Evolutionary conservation across 2,888 invertebrate genomes (phyloP).

Genomic region (Cerastis rubricosa): DNA sequence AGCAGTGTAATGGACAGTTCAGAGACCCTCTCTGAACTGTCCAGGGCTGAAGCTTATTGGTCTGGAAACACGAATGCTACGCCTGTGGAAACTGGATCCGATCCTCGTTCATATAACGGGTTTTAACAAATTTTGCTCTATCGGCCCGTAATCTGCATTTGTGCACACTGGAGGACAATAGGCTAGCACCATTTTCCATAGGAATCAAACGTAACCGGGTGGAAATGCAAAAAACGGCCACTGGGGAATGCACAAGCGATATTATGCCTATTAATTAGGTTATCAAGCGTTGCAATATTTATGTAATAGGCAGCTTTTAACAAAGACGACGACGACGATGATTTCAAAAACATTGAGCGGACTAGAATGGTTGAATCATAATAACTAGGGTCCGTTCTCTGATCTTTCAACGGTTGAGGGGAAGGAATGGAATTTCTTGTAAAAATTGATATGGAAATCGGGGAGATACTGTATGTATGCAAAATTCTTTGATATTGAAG

Average conservation of each 20-base stretch:
- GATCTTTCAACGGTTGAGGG: slow-evolving; percentile 19
- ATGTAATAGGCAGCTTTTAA: background rate
- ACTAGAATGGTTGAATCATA: slow-evolving; percentile 20
- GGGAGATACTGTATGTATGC: slow-evolving; percentile 31
- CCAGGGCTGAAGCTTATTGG: background rate
- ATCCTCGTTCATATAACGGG: too few species aligned
- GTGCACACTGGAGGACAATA: background rate
- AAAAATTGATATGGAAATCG: slow-evolving; percentile 51
- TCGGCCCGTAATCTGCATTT: background rate
- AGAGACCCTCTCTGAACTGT: background rate
- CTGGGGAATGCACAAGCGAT: background rate
- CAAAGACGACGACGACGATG: slow-evolving; percentile 15
- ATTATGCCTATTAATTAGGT: background rate
- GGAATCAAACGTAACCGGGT: background rate
- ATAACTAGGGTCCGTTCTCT: background rate
- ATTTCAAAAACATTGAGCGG: background rate
- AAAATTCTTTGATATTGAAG: slow-evolving; percentile 47
- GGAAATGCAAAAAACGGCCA: background rate
- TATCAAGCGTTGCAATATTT: background rate
- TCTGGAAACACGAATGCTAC: background rate
- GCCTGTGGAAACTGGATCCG: background rate
- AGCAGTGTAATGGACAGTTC: background rate
- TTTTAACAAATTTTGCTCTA: background rate
- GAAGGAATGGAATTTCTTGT: slow-evolving; percentile 24
- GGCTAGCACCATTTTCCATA: too few species aligned